Percentiles rank a stretch among this genome's conserved stretches.
Conservation (phyloP, 2,888 invertebrate genomes). For the Epinotia brunnichana region DNA sequence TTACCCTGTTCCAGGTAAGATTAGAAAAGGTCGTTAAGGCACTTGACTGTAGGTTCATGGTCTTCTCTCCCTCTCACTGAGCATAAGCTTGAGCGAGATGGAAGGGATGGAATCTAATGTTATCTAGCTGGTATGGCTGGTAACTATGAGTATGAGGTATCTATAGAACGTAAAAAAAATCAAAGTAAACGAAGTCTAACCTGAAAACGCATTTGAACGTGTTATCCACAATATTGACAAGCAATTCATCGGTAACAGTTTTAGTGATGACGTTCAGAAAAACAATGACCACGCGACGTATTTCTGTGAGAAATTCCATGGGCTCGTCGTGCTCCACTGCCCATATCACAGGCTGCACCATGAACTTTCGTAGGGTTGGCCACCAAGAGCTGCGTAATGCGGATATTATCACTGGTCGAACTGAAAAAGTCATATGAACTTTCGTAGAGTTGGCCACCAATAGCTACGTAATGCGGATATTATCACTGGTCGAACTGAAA, state of each 20-base stretch:
- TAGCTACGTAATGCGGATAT: constrained; percentile 59
- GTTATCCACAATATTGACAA: constrained; percentile 79
- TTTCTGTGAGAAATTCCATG: constrained; percentile 88
- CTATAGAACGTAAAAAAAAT: no score
- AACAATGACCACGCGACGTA: constrained; percentile 87
- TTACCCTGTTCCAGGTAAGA: no score
- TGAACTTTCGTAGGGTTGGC: constrained; percentile 81
- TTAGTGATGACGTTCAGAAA: constrained; percentile 85
- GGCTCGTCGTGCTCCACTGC: constrained; percentile 87
- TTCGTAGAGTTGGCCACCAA: constrained; percentile 74
- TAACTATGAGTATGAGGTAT: no score
- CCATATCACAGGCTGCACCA: constrained; percentile 83
- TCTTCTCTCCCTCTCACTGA: no score
- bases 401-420: constrained; percentile 64
- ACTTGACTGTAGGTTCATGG: no score
- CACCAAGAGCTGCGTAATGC: constrained; percentile 63
- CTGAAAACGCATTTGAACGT: constrained; percentile 73
- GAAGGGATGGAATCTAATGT: no score
- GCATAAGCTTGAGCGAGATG: no score
- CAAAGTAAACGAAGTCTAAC: constrained; percentile 48
- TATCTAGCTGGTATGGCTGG: no score
- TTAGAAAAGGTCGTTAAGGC: no score
- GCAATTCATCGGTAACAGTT: constrained; percentile 64
- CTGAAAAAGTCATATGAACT: no score
- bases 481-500: constrained; percentile 68